These are phyloP conservation scores for Petrolisthes cinctipes DNA, from an alignment of 2,888 invertebrate genomes.

Conservation along the genomic window DNA sequence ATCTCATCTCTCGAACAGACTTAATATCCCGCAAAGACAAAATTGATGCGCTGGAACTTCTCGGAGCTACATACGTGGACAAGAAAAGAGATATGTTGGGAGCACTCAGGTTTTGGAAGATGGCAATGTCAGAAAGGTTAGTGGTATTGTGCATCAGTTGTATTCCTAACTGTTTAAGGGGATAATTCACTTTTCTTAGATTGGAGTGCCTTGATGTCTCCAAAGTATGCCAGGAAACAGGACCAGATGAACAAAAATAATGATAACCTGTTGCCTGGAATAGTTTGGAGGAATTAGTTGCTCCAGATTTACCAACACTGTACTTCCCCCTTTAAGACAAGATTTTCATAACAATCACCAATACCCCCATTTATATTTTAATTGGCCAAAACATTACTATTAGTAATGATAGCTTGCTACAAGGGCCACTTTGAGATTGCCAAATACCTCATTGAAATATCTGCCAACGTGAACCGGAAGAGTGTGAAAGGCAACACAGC, in stretches of 20 bases:
- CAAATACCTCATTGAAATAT: constrained; percentile 85
- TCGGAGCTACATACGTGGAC: constrained; percentile 97
- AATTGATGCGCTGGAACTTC: constrained; percentile 89
- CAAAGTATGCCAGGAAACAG: no score
- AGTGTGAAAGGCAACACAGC: constrained; percentile 95
- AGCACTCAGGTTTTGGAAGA: constrained; percentile 89
- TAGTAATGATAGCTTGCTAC: constrained; percentile 99
- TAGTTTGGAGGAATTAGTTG: no score
- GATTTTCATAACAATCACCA: no score
- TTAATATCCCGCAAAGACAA: constrained; percentile 80
- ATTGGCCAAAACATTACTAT: no score
- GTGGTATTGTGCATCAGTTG: not conserved
- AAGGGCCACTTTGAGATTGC: constrained; percentile 93
- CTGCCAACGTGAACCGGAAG: constrained; percentile 93
- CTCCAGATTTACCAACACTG: no score
- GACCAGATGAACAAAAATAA: no score
- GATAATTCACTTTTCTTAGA: no score
- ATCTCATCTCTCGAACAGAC: constrained; percentile 81
- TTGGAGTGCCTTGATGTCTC: no score
- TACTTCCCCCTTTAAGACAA: no score
- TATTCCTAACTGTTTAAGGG: no score
- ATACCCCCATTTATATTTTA: no score
- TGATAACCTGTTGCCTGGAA: no score
- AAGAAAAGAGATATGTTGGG: constrained; percentile 94
- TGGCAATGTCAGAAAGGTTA: constrained; percentile 89